Percentiles rank a stretch among this genome's conserved stretches.
phyloP scores from a whole-genome alignment of 1,140 invertebrate genomes.

The Armadillidium nasatum region DNA sequence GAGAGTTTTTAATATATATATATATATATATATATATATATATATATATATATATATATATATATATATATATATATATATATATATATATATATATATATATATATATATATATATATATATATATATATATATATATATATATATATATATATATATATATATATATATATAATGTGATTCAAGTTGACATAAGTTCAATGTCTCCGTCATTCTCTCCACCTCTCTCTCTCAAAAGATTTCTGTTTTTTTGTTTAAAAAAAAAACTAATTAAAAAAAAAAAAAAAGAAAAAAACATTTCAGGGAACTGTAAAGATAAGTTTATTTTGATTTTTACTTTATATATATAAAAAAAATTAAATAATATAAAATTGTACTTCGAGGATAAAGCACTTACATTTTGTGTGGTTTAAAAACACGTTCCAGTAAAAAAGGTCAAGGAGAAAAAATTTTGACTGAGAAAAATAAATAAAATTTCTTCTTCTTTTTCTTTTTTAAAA shows the following conservation, averaged over 20 bases:
- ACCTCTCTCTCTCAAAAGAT: background rate
- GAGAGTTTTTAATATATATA: too few relatives aligned
- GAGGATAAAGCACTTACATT: background rate
- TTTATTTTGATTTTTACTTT: background rate
- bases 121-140: too few relatives aligned
- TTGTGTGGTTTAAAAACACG: background rate
- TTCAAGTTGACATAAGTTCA: too few relatives aligned
- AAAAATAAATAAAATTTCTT: too few relatives aligned
- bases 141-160: too few relatives aligned
- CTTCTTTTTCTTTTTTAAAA: too few relatives aligned
- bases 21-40: too few relatives aligned
- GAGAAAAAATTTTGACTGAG: background rate
- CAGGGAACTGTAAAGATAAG: background rate
- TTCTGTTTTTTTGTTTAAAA: background rate
- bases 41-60: too few relatives aligned
- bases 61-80: too few relatives aligned
- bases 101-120: too few relatives aligned
- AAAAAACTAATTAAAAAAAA: background rate
- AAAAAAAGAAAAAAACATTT: background rate
- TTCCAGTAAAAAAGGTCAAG: background rate
- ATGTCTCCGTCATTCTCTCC: background rate
- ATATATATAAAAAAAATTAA: background rate
- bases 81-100: too few relatives aligned
- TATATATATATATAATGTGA: too few relatives aligned
- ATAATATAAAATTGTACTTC: slow-evolving; percentile 1